Percentiles rank a stretch among this genome's conserved stretches.
phyloP scores from a whole-genome alignment of 2,888 invertebrate species.

The Drosophila flavopinicola region DNA sequence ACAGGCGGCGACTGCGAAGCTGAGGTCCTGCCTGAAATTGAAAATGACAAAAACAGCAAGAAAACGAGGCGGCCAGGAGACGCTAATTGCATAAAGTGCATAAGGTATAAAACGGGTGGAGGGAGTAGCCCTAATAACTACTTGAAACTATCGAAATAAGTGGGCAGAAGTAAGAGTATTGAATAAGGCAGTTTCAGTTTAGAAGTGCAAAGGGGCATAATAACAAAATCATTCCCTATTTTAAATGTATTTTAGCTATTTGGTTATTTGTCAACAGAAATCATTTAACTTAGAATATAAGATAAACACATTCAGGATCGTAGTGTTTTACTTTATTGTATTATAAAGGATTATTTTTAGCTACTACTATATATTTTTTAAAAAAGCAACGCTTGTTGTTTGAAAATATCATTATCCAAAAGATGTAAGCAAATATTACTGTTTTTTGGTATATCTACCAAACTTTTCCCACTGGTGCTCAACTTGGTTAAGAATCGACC shows the following conservation, averaged over 20 bases:
- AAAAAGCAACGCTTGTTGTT: no score
- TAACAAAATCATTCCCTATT: background rate
- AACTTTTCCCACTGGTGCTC: background rate
- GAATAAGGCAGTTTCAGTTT: background rate
- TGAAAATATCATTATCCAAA: no score
- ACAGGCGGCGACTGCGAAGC: slow-evolving; percentile 44
- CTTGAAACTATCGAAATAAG: slow-evolving; percentile 17
- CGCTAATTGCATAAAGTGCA: slow-evolving; percentile 43
- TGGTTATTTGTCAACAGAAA: no score
- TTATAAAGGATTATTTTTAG: no score
- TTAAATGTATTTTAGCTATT: no score
- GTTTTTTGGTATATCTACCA: background rate
- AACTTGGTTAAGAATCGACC: slow-evolving; percentile 31
- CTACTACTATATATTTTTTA: no score
- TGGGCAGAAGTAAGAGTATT: background rate
- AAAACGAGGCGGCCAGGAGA: slow-evolving; percentile 21
- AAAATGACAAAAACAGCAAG: slow-evolving; percentile 53
- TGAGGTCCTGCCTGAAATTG: slow-evolving; percentile 32
- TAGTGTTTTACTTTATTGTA: no score
- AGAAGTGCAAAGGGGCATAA: background rate
- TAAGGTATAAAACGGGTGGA: background rate
- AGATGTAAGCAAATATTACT: no score
- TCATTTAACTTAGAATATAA: no score
- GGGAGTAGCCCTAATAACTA: slow-evolving; percentile 1
- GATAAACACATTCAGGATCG: no score